Percentiles rank a stretch among this genome's conserved stretches.
phyloP scores from a whole-genome alignment of 2,797 vertebrate species.

The Chiloscyllium punctatum region DNA sequence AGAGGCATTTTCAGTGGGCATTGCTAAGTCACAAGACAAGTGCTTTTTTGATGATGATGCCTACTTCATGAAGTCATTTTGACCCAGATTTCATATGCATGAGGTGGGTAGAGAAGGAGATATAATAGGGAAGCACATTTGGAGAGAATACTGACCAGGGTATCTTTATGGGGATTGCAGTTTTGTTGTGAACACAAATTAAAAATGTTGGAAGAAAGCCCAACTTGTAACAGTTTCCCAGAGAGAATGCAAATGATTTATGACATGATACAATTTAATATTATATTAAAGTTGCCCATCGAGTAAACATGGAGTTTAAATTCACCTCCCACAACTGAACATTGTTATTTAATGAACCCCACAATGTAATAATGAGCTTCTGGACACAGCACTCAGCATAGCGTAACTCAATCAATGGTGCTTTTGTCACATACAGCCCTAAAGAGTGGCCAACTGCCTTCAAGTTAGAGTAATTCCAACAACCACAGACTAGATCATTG shows the following conservation, averaged over 20 bases:
- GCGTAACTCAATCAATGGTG: not conserved
- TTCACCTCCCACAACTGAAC: not conserved
- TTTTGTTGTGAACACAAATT: not conserved
- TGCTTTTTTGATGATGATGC: too few relatives aligned
- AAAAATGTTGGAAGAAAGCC: not conserved
- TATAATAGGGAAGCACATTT: too few relatives aligned
- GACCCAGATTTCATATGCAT: not conserved
- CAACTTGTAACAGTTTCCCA: not conserved
- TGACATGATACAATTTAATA: not conserved
- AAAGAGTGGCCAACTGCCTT: not conserved
- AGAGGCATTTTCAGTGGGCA: too few relatives aligned
- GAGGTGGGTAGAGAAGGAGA: not conserved
- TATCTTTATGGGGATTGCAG: not conserved
- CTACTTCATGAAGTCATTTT: not conserved
- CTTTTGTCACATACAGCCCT: not conserved
- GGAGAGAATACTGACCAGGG: not conserved
- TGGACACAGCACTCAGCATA: not conserved
- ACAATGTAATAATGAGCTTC: not conserved
- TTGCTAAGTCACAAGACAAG: too few relatives aligned
- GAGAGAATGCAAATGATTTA: not conserved
- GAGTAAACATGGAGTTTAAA: not conserved
- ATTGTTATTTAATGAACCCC: too few relatives aligned
- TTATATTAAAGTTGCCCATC: not conserved
- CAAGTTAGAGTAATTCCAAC: not conserved
- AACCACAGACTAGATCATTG: not conserved